A percentile compares a stretch with the other conserved stretches of the same genome.
Conservation (phyloP, 2,888 invertebrate genomes). For the Dioctria linearis region DNA sequence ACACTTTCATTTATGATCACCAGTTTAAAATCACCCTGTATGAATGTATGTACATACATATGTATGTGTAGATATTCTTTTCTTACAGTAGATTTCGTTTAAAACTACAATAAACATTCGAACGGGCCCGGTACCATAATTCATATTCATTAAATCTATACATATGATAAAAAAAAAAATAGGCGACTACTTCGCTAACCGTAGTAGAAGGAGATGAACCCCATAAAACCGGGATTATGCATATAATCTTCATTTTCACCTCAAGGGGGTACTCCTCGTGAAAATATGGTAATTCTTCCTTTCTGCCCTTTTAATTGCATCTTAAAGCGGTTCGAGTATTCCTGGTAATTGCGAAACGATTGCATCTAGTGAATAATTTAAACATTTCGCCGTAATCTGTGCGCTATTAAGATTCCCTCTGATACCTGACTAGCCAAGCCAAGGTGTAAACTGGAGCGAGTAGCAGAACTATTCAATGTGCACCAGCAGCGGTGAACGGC, state of each 20-base stretch:
- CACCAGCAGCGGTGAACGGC: conserved; percentile 10
- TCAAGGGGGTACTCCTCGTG: not conserved
- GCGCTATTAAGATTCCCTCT: conserved; percentile 42
- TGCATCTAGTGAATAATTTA: conserved; percentile 53
- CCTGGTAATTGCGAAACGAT: conserved; percentile 52
- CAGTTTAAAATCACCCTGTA: too few relatives aligned
- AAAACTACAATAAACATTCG: too few relatives aligned
- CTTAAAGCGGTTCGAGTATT: conserved; percentile 42
- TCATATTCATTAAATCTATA: not conserved
- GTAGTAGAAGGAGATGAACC: not conserved
- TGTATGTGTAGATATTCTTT: too few relatives aligned
- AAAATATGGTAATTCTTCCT: conserved; percentile 53
- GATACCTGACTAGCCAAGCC: not conserved
- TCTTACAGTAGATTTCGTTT: too few relatives aligned
- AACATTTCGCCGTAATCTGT: conserved; percentile 49
- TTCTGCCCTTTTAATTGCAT: conserved; percentile 49
- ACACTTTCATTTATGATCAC: too few relatives aligned
- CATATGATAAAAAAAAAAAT: conserved; percentile 24
- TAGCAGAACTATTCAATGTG: not conserved
- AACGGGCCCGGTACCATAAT: too few relatives aligned
- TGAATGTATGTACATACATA: too few relatives aligned
- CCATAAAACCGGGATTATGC: conserved; percentile 22
- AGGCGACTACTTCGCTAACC: not conserved
- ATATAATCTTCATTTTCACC: not conserved
- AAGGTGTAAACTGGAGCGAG: not conserved